Conservation (phyloP, 2,113 vertebrate species). For the Raphicerus campestris region DNA sequence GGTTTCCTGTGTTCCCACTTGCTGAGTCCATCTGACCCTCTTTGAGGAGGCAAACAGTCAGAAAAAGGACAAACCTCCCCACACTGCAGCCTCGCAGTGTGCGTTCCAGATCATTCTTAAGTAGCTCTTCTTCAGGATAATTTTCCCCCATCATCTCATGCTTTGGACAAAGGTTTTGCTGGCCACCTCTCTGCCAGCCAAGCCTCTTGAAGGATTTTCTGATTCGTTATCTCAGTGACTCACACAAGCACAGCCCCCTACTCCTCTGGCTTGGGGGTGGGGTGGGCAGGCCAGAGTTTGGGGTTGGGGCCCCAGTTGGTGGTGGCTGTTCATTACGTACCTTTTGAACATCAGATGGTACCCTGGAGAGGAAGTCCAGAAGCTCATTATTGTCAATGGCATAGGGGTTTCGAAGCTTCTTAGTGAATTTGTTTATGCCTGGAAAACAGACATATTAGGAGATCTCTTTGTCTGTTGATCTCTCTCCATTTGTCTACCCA, state of each 20-base stretch:
- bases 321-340: slow-evolving; percentile 80
- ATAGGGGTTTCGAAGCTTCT: slow-evolving; percentile 95
- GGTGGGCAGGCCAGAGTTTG: background rate
- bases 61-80: slow-evolving; percentile 37
- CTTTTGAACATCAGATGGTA: slow-evolving; percentile 98
- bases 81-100: background rate
- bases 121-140: slow-evolving; percentile 74
- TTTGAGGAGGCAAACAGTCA: slow-evolving; percentile 47
- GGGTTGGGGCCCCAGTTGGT: slow-evolving; percentile 19
- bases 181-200: slow-evolving; percentile 13
- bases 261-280: slow-evolving; percentile 9
- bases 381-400: slow-evolving; percentile 93
- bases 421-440: slow-evolving; percentile 99
- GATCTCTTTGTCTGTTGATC: background rate
- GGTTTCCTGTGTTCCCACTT: slow-evolving; percentile 38
- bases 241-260: slow-evolving; percentile 31
- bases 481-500: background rate
- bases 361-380: slow-evolving; percentile 97
- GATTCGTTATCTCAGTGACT: slow-evolving; percentile 61
- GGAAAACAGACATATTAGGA: slow-evolving; percentile 50
- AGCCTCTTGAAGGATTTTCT: slow-evolving; percentile 62
- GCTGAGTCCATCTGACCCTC: slow-evolving; percentile 57
- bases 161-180: slow-evolving; percentile 70
- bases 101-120: slow-evolving; percentile 74
- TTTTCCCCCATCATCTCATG: slow-evolving; percentile 73